Conservation (phyloP, 2,113 vertebrate species). For the Dicrurus megarhynchus region DNA sequence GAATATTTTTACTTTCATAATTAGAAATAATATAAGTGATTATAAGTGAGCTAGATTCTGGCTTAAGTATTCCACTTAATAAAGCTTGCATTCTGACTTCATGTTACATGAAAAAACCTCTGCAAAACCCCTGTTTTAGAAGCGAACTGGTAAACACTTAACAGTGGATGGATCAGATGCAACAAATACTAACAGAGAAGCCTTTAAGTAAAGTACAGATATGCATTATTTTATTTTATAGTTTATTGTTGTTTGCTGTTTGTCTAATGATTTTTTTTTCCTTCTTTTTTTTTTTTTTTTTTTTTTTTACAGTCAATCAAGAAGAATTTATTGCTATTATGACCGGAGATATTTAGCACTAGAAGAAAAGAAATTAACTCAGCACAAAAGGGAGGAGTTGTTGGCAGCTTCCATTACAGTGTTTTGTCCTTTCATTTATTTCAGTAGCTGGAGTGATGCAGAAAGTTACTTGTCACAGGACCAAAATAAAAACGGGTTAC, state of each 20-base stretch:
- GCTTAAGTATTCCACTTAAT: background rate
- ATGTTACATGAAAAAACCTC: background rate
- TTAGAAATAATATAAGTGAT: background rate
- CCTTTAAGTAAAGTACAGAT: background rate
- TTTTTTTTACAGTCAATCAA: conserved; percentile 85
- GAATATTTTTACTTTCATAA: background rate
- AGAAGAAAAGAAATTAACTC: conserved; percentile 34
- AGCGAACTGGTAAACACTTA: background rate
- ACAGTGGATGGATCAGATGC: background rate
- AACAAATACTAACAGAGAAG: background rate
- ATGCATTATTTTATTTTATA: background rate
- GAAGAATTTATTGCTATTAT: conserved; percentile 97
- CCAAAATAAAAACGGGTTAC: conserved; percentile 45
- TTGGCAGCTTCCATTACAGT: conserved; percentile 24
- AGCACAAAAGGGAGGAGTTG: background rate
- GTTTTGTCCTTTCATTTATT: conserved; percentile 30
- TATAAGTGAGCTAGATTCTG: background rate
- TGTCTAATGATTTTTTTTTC: background rate
- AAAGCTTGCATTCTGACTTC: background rate
- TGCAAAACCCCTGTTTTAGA: background rate
- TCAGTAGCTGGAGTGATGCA: conserved; percentile 42
- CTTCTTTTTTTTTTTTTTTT: background rate
- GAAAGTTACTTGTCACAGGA: conserved; percentile 34
- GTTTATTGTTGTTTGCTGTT: background rate
- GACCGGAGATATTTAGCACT: conserved; percentile 87